Base-by-base conservation (phyloP, 2,888 invertebrate species). In the Drosophila planitibia region DNA sequence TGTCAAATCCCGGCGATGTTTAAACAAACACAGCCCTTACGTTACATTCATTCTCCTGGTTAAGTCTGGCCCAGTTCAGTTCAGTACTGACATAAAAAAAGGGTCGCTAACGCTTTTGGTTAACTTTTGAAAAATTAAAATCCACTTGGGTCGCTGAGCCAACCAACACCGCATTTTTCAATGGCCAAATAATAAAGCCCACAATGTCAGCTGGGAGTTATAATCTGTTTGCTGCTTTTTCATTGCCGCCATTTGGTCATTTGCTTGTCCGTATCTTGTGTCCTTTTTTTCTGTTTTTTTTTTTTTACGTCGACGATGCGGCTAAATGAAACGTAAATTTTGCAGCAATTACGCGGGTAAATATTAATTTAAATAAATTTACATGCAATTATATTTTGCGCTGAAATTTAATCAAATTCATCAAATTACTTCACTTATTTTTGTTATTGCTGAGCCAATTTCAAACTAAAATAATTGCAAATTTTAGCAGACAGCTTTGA, bases 261-360 rank as follows among this genome's bases (percentile, higher is more conserved):
- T 81, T 79, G 70, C 62, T 51, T 57, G 66, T 55, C 54, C 25
- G 41, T 59, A 53, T 41, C 64, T 41, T 41, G n/a, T 60, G 69
- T 64, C 64, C 65, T 44, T 70, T 80, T 80, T 73, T 58, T 49
- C 32, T 16, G 0, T n/a, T 19, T 12, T 32, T 37, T 39, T 49
- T 54, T 53, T 37, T 51, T 47, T 39, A 16, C 3, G 54, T 33
- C 35, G 58, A 61, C 63, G 66, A 62, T 73, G 74, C 47, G 68
- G 76, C 84, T 92, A 92, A 92, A 92, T 92, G 92, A 92, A 92
- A 92, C 91, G 92, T 91, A 91, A 92, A 92, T 92, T 92, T 92
- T 89, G 92, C 89, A 91, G 87, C 92, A 92, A 92, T 92, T 92
- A 92, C 91, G 91, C 86, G 92, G 90, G 83, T 91, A 92, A 92